Percentiles rank a stretch among this genome's conserved stretches.
Conservation (phyloP, 2,797 vertebrate species). For the Tolypeutes matacus region DNA sequence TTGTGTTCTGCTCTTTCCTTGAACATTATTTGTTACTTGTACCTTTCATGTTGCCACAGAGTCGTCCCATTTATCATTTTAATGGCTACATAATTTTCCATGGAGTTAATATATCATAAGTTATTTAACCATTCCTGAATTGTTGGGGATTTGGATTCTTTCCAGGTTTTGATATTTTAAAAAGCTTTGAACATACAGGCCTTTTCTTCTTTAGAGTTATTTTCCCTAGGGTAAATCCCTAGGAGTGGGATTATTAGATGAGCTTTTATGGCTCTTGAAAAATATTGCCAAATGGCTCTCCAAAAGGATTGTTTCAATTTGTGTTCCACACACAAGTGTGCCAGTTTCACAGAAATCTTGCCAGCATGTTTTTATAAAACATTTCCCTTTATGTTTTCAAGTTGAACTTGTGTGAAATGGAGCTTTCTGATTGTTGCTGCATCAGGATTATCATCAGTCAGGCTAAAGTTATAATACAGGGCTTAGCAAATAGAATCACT, state of each 20-base stretch:
- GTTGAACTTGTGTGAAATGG: slow-evolving; percentile 68
- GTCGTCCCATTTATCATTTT: slow-evolving; percentile 79
- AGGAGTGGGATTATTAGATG: slow-evolving; percentile 71
- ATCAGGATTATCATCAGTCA: slow-evolving; percentile 40
- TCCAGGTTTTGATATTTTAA: slow-evolving; percentile 75
- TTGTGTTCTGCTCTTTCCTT: neutral
- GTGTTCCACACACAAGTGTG: slow-evolving; percentile 10
- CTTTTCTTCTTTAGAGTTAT: slow-evolving; percentile 30
- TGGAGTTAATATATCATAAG: slow-evolving; percentile 70
- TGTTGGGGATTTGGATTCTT: slow-evolving; percentile 73
- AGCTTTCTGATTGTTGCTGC: slow-evolving; percentile 44
- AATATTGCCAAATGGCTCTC: slow-evolving; percentile 69
- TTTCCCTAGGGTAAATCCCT: slow-evolving; percentile 75
- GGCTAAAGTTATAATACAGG: neutral
- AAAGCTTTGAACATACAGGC: slow-evolving; percentile 28
- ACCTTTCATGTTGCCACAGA: slow-evolving; percentile 67
- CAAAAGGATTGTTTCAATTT: slow-evolving; percentile 77
- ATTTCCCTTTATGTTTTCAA: slow-evolving; percentile 72
- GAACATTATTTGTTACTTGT: slow-evolving; percentile 58
- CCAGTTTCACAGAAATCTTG: slow-evolving; percentile 73
- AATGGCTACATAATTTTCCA: slow-evolving; percentile 77
- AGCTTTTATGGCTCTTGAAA: slow-evolving; percentile 75
- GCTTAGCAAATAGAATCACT: slow-evolving; percentile 25
- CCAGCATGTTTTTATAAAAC: slow-evolving; percentile 72
- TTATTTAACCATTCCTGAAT: slow-evolving; percentile 77